These are phyloP conservation scores for Paradoxurus hermaphroditus DNA, from an alignment of 2,113 vertebrate species.

Conservation along the genomic window DNA sequence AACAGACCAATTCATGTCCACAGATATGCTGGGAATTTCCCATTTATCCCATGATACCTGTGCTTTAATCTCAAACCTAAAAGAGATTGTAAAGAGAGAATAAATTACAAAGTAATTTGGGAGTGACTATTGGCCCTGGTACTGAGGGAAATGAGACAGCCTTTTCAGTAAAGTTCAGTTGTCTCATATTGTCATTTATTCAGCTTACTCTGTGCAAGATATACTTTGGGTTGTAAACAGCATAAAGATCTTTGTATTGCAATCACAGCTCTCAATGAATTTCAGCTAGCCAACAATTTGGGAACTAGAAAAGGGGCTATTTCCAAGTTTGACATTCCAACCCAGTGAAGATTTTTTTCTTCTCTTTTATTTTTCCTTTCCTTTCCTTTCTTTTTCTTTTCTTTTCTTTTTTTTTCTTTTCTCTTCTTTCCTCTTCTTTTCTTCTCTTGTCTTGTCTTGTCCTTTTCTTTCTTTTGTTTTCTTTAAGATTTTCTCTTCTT, in stretches of 20 bases:
- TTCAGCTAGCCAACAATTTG: background rate
- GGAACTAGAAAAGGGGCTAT: background rate
- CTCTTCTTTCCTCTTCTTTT: too few relatives aligned
- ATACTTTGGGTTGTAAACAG: background rate
- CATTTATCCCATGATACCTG: background rate
- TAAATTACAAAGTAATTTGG: background rate
- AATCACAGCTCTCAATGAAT: background rate
- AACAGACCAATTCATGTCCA: background rate
- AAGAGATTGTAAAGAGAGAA: background rate
- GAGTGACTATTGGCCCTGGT: background rate
- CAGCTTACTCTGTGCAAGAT: background rate
- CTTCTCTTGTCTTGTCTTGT: rapidly evolving
- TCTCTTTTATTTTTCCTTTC: background rate
- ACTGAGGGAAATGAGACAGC: background rate
- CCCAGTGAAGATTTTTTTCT: background rate
- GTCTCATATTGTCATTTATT: background rate
- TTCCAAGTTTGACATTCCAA: background rate
- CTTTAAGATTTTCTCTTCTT: too few relatives aligned
- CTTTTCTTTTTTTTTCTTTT: rapidly evolving
- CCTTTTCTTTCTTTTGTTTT: too few relatives aligned
- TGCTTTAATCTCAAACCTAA: background rate
- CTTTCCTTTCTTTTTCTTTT: rapidly evolving
- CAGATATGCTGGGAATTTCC: background rate
- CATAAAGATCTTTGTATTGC: background rate
- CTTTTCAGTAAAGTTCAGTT: background rate